Evolutionary conservation across 2,113 vertebrate genomes (phyloP).

Genomic region (Oceanodroma tethys): DNA sequence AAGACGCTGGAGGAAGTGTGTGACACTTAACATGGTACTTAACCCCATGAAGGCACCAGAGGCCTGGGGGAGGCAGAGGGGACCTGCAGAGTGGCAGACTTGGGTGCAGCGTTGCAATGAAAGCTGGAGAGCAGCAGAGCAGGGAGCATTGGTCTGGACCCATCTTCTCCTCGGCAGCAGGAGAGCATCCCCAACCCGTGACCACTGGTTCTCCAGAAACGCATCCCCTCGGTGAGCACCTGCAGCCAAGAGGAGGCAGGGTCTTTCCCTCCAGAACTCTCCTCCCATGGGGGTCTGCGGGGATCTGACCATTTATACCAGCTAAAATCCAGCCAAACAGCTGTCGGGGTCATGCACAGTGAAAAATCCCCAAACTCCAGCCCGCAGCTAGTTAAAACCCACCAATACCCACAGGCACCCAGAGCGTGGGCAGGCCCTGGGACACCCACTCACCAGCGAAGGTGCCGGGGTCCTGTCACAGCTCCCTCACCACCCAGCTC

Average conservation of each 20-base stretch:
- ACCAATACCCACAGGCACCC: background rate
- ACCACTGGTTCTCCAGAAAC: rapidly evolving
- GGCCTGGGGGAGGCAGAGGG: background rate
- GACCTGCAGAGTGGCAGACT: background rate
- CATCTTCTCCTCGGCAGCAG: background rate
- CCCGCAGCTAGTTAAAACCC: background rate
- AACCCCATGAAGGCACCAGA: background rate
- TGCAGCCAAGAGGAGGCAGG: background rate
- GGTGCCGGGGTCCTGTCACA: background rate
- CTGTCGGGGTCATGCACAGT: rapidly evolving
- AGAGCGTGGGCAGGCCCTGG: background rate
- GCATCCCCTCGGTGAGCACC: rapidly evolving
- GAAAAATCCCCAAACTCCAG: background rate
- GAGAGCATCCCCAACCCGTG: rapidly evolving
- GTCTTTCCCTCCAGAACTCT: background rate
- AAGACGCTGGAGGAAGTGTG: background rate
- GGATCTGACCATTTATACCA: background rate
- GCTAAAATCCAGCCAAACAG: background rate
- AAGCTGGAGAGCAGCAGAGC: background rate
- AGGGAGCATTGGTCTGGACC: background rate
- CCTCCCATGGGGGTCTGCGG: background rate
- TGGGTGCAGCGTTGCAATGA: background rate
- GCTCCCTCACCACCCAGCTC: background rate
- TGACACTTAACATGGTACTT: too few species aligned
- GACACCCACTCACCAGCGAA: background rate